Evolutionary conservation across 2,888 invertebrate species (phyloP).

Genomic region (Thalpophila matura): DNA sequence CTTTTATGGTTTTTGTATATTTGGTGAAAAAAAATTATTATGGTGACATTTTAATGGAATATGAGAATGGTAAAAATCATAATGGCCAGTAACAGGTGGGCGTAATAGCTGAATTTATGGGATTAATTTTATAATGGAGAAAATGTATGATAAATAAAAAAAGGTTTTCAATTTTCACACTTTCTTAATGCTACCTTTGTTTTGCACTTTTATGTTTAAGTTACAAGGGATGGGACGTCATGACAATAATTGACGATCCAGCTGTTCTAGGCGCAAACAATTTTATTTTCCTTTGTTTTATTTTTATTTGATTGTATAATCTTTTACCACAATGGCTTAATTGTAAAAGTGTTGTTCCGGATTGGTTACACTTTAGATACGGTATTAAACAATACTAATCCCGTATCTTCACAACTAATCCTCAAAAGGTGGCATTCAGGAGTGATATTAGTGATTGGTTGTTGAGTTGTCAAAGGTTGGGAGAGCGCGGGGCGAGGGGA

Average conservation of each 20-base stretch:
- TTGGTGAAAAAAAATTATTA: slow-evolving; percentile 30
- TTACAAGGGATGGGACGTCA: slow-evolving; percentile 20
- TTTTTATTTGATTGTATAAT: slow-evolving; percentile 19
- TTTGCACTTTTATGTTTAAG: slow-evolving; percentile 52
- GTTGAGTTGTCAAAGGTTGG: slow-evolving; percentile 87
- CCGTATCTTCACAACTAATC: slow-evolving; percentile 40
- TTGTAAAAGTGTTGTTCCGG: slow-evolving; percentile 40
- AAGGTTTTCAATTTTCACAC: slow-evolving; percentile 52
- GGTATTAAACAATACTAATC: slow-evolving; percentile 22
- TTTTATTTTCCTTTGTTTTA: slow-evolving; percentile 1
- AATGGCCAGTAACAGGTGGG: slow-evolving; percentile 70
- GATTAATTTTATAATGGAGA: slow-evolving; percentile 53
- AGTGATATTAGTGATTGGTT: slow-evolving; percentile 83
- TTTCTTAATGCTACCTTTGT: slow-evolving; percentile 64
- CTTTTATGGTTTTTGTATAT: slow-evolving; percentile 70
- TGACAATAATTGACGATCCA: slow-evolving; percentile 16
- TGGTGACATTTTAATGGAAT: slow-evolving; percentile 46
- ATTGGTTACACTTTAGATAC: slow-evolving; percentile 21
- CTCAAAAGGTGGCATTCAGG: slow-evolving; percentile 71
- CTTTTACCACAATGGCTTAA: slow-evolving; percentile 18
- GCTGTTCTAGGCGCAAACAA: slow-evolving; percentile 8
- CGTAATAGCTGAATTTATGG: slow-evolving; percentile 63
- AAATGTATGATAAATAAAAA: slow-evolving; percentile 49
- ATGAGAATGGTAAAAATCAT: slow-evolving; percentile 59
- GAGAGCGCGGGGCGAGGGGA: slow-evolving; percentile 72